Percentiles rank a stretch among this genome's conserved stretches.
Conservation (phyloP, 2,797 vertebrate genomes). For the Odontamblyopus lacepedii region DNA sequence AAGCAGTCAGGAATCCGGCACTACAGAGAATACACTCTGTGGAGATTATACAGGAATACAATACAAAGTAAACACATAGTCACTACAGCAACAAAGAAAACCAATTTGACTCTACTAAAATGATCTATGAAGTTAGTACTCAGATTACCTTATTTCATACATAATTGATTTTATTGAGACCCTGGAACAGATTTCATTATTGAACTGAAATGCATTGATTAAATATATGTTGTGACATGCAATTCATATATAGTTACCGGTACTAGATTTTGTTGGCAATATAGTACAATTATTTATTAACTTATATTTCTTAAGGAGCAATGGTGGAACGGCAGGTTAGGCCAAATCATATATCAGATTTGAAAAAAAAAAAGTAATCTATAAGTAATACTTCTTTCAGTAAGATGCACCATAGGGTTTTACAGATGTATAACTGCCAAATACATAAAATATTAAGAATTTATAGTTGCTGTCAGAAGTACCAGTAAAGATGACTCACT, state of each 20-base stretch:
- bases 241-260: no score
- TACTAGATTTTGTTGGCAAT: no score
- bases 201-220: no score
- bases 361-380: background rate
- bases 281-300: background rate
- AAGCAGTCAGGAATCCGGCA: conserved; percentile 24
- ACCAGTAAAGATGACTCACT: conserved; percentile 25
- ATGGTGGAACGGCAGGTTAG: background rate
- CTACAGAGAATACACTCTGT: conserved; percentile 13
- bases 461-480: background rate
- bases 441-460: background rate
- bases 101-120: no score
- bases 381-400: background rate
- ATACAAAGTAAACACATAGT: background rate
- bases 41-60: conserved; percentile 6
- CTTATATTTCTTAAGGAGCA: background rate
- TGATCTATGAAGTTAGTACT: no score
- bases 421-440: background rate
- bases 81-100: conserved; percentile 20
- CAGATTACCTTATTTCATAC: no score
- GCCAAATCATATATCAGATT: background rate
- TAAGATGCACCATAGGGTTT: background rate
- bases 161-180: no score
- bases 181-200: no score
- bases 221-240: no score